These are phyloP conservation scores for Sipha flava DNA, from an alignment of 1,140 invertebrate genomes.

Conservation along the genomic window DNA sequence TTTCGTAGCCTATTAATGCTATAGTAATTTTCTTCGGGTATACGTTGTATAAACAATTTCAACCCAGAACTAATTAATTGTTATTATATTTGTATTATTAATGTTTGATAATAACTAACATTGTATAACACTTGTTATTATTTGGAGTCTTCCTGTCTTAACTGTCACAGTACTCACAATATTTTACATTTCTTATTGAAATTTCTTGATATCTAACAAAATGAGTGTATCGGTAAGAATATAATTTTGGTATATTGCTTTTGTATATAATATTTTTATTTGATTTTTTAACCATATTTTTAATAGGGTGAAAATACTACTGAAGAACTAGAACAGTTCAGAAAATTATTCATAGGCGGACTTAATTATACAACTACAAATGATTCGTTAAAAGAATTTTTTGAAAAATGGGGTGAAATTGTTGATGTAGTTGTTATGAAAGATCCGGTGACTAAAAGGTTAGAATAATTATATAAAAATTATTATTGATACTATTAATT, in stretches of 20 bases:
- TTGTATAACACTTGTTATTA: no score
- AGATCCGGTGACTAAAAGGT: conserved; percentile 79
- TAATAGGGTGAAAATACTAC: conserved; percentile 2
- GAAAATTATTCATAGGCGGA: conserved; percentile 96
- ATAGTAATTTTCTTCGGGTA: no score
- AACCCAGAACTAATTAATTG: no score
- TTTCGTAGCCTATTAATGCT: no score
- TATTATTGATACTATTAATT: no score
- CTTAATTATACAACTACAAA: conserved; percentile 91
- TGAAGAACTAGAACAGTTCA: conserved; percentile 79
- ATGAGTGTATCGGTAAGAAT: conserved; percentile 13
- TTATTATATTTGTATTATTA: no score
- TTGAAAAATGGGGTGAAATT: conserved; percentile 94
- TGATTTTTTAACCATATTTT: background rate
- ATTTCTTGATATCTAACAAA: background rate
- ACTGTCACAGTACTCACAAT: no score
- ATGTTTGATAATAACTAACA: no score
- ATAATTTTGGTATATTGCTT: background rate
- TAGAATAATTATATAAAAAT: background rate
- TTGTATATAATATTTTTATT: background rate
- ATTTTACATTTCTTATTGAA: no score
- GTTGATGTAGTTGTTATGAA: conserved; percentile 98
- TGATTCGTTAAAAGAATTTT: conserved; percentile 84
- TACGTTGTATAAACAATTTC: no score
- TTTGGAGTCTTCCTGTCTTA: no score